Percentiles rank a stretch among this genome's conserved stretches.
Conservation (phyloP, 2,113 vertebrate species). For the Piaya cayana region DNA sequence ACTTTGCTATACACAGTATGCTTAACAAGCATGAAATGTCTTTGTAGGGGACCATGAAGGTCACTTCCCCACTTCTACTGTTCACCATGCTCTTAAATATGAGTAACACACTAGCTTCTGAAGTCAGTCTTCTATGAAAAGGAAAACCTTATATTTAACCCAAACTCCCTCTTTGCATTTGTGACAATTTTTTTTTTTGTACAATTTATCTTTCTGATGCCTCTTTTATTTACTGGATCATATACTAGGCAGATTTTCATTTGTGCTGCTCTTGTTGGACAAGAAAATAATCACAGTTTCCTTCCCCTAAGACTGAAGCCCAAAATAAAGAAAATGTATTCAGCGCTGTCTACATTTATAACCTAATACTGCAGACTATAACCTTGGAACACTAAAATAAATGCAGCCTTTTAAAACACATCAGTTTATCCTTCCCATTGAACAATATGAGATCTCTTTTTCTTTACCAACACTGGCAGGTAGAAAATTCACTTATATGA, state of each 20-base stretch:
- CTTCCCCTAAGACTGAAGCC: neutral
- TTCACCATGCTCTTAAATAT: neutral
- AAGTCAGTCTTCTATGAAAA: neutral
- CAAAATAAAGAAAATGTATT: slow-evolving; percentile 20
- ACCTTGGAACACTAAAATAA: neutral
- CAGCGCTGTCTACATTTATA: neutral
- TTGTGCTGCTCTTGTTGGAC: neutral
- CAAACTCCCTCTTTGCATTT: neutral
- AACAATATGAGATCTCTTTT: neutral
- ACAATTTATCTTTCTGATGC: neutral
- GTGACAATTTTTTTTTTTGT: neutral
- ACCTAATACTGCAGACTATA: neutral
- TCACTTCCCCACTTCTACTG: neutral
- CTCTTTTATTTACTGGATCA: neutral
- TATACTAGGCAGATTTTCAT: neutral
- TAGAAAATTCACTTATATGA: neutral
- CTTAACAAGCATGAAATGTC: neutral
- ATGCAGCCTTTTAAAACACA: neutral
- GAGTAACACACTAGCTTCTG: neutral
- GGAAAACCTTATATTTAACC: neutral
- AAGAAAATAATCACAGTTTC: neutral
- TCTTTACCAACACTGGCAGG: neutral
- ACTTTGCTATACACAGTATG: neutral
- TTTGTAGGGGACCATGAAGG: neutral
- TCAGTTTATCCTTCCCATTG: neutral